Evolutionary conservation across 2,113 vertebrate genomes (phyloP).

Genomic region (Varanus komodoensis): DNA sequence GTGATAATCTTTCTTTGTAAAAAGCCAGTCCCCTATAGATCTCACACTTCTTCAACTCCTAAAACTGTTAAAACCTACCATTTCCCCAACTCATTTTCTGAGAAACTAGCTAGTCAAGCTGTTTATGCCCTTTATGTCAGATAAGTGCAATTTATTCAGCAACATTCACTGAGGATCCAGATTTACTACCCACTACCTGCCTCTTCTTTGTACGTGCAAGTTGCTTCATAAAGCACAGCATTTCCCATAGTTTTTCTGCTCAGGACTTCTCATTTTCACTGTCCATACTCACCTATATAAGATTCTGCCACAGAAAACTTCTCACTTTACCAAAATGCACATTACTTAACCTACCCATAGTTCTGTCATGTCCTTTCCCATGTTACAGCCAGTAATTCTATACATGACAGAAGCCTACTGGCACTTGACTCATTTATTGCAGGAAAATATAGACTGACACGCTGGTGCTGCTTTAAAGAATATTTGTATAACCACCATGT

Average conservation of each 20-base stretch:
- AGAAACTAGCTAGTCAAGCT: not conserved
- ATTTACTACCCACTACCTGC: not conserved
- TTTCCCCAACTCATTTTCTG: not conserved
- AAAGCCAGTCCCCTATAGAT: not conserved
- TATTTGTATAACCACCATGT: not conserved
- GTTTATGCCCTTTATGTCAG: not conserved
- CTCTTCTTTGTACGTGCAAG: not conserved
- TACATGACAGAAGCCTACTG: not conserved
- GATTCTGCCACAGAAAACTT: not conserved
- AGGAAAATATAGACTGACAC: not conserved
- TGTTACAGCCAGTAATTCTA: not conserved
- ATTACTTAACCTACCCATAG: not conserved
- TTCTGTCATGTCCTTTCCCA: not conserved
- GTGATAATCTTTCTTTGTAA: not conserved
- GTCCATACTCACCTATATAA: not conserved
- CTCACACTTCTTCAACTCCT: not conserved
- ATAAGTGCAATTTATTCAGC: not conserved
- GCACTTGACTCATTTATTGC: not conserved
- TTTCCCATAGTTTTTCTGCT: not conserved
- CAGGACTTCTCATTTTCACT: not conserved
- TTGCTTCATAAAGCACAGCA: not conserved
- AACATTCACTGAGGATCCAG: not conserved
- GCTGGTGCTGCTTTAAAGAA: not conserved
- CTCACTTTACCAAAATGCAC: not conserved
- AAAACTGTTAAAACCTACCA: not conserved